Base-by-base conservation (phyloP, 1,140 invertebrate species). In the Aphaenogaster rudis region DNA sequence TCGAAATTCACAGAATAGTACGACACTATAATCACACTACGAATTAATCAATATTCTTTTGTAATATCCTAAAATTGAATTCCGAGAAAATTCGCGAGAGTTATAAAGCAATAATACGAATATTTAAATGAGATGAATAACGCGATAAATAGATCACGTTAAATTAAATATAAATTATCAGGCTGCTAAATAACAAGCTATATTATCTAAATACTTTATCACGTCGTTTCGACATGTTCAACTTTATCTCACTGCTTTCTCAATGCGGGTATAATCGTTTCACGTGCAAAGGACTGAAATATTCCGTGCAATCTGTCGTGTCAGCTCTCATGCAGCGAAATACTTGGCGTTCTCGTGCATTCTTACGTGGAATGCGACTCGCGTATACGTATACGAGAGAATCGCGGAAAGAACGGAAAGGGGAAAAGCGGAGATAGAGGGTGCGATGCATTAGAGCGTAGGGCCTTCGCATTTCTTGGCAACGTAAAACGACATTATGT, bases 401-500 rank as follows among this genome's bases (percentile, higher is more conserved):
- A 72, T 33, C 42, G 13, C 5, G 3, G 33, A 74, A 15, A 50
- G 17, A 67, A 76, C 11, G 21, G 21, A 9, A 61, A 63, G 15
- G 77, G 45, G 11, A 48, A 39, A n/a, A 13, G 33, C 33, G 67
- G 45, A 61, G 42, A 61, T 36, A 63, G 50, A 54, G 74, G 17
- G 11, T 21, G 45, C 39, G 50, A 77, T 84, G 86, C 66, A 77
- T 84, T 88, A 84, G 64, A 88, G 36, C 13, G 57, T 8, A 42
- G 66, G 17, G 21, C 3, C 42, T 48, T 54, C 39, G 50, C 63
- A 59, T 90, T 90, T 77, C 79, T 88, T 90, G 86, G 76, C 76
- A 52, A 64, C 11, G 66, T 21, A 33, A 39, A 86, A 88, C 79
- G 66, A 82, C 17, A 76, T 66, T 79, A 61, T 57, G 57, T 33